Percentiles rank a stretch among this genome's conserved stretches.
phyloP scores from a whole-genome alignment of 2,888 invertebrate genomes.

The Cynaeus angustus region DNA sequence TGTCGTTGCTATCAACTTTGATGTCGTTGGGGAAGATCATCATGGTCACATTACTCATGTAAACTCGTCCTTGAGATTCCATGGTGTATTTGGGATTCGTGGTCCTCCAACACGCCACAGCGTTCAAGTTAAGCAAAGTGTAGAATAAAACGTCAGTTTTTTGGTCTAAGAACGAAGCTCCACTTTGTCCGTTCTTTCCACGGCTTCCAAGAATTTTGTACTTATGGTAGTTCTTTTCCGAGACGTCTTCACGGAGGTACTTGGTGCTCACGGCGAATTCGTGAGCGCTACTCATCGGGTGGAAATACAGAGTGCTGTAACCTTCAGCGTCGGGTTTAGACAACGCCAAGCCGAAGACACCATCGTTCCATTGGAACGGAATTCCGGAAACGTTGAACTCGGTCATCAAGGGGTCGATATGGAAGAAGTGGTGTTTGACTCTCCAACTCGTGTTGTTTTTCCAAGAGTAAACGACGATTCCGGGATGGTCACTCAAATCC shows the following conservation, averaged over 20 bases:
- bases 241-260: constrained; percentile 72
- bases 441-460: constrained; percentile 82
- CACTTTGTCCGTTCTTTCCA: constrained; percentile 83
- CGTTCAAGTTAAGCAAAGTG: constrained; percentile 82
- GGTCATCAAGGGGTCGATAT: constrained; percentile 78
- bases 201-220: constrained; percentile 81
- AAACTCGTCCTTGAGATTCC: constrained; percentile 82
- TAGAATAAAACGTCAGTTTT: constrained; percentile 84
- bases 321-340: constrained; percentile 79
- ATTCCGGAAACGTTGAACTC: constrained; percentile 81
- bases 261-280: constrained; percentile 85
- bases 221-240: constrained; percentile 76
- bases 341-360: constrained; percentile 83
- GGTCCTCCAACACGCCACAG: constrained; percentile 86
- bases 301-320: constrained; percentile 84
- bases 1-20: constrained; percentile 82
- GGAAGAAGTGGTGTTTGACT: constrained; percentile 71
- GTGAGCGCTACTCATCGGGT: constrained; percentile 84
- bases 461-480: constrained; percentile 85
- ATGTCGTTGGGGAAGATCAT: constrained; percentile 87
- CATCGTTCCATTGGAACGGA: constrained; percentile 85
- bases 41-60: constrained; percentile 81
- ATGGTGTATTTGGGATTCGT: constrained; percentile 79
- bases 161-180: constrained; percentile 82
- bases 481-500: constrained; percentile 81